Evolutionary conservation across 2,888 invertebrate species (phyloP).

Genomic region (Himalopsyche kuldschensis): DNA sequence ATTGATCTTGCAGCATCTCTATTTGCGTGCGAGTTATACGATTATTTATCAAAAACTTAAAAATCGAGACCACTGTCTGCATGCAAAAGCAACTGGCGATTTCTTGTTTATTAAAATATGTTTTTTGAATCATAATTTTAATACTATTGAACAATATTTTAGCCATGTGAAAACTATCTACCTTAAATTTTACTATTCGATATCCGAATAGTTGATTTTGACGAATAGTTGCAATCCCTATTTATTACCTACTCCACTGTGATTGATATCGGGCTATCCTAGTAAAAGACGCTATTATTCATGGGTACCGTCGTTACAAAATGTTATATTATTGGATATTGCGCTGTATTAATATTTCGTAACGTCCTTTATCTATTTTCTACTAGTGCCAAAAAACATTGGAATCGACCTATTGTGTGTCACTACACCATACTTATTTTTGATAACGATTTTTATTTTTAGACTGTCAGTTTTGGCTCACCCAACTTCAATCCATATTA

Average conservation of each 20-base stretch:
- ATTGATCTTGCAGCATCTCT: no score
- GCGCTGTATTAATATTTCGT: slow-evolving; percentile 5
- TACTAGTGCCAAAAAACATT: slow-evolving; percentile 11
- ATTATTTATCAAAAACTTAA: no score
- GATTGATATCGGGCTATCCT: background rate
- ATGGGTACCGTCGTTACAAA: background rate
- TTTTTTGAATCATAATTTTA: no score
- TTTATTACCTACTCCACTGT: background rate
- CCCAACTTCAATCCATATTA: background rate
- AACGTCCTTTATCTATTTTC: slow-evolving; percentile 6
- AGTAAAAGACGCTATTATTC: background rate
- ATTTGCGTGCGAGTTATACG: no score
- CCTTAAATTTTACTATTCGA: no score
- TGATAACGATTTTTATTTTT: slow-evolving; percentile 1
- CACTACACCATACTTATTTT: background rate
- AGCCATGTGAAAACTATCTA: no score
- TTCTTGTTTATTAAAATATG: no score
- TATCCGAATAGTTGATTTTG: no score
- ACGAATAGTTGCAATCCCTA: no score
- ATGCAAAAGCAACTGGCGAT: no score
- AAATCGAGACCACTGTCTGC: no score
- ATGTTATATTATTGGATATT: background rate
- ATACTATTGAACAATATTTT: no score
- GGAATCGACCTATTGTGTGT: background rate
- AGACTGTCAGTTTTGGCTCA: background rate